Evolutionary conservation across 2,797 vertebrate genomes (phyloP).

Genomic region (Gephyroberyx darwinii): DNA sequence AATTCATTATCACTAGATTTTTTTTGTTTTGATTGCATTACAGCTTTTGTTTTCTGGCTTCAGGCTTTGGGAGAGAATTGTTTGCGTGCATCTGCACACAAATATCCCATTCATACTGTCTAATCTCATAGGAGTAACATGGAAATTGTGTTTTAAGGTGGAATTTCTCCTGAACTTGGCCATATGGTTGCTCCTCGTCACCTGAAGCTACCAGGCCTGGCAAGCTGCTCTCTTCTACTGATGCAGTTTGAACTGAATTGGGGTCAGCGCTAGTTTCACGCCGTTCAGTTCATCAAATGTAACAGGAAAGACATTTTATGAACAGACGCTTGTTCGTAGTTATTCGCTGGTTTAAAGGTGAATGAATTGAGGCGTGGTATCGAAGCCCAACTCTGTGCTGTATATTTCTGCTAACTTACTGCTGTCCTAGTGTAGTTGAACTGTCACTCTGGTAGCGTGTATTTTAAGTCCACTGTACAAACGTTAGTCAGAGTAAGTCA

Average conservation of each 20-base stretch:
- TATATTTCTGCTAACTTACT: constrained; percentile 73
- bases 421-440: constrained; percentile 61
- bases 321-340: constrained; percentile 37
- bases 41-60: constrained; percentile 1
- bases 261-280: not conserved
- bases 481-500: constrained; percentile 43
- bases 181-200: not conserved
- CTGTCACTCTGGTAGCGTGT: constrained; percentile 63
- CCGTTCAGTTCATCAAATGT: not conserved
- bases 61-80: not conserved
- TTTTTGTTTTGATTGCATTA: not conserved
- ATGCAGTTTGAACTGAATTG: not conserved
- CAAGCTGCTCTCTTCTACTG: not conserved
- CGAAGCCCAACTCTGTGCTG: constrained; percentile 54
- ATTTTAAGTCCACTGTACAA: constrained; percentile 49
- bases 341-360: constrained; percentile 49
- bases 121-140: not conserved
- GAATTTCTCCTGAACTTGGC: constrained; percentile 21
- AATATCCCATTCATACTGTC: not conserved
- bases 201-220: not conserved
- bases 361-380: constrained; percentile 41
- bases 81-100: not conserved
- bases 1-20: not conserved
- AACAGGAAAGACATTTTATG: not conserved
- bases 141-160: constrained; percentile 26